A percentile compares a stretch with the other conserved stretches of the same genome.
These are phyloP conservation scores for Notarius quadriscutis DNA, from an alignment of 2,113 vertebrate species.

Conservation along the genomic window DNA sequence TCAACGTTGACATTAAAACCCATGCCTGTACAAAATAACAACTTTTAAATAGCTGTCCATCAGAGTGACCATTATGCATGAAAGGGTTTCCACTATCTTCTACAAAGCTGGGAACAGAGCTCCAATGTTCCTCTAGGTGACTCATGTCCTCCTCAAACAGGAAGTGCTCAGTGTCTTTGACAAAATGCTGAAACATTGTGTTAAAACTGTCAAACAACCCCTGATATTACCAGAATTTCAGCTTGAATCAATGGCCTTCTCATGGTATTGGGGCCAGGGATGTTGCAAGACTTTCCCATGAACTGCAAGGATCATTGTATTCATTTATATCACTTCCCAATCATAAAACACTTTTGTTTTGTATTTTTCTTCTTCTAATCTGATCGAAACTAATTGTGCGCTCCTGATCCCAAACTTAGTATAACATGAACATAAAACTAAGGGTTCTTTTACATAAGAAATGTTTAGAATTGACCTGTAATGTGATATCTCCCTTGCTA, in stretches of 20 bases:
- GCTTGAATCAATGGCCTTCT: conserved; percentile 26
- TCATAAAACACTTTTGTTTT: not conserved
- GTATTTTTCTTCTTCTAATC: not conserved
- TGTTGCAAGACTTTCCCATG: not conserved
- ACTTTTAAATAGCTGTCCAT: not conserved
- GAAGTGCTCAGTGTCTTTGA: not conserved
- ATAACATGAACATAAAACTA: not conserved
- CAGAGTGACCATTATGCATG: not conserved
- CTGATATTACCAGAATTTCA: conserved; percentile 31
- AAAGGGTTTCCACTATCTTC: not conserved
- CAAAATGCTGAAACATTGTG: not conserved
- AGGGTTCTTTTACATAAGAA: not conserved
- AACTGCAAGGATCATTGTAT: conserved; percentile 24
- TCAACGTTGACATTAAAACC: not conserved
- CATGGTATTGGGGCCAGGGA: not conserved
- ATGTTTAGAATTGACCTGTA: not conserved
- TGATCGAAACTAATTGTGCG: too few species aligned
- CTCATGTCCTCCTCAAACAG: not conserved
- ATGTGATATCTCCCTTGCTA: not conserved
- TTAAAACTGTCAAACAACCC: not conserved
- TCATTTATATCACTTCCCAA: not conserved
- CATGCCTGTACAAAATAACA: not conserved
- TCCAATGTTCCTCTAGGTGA: not conserved
- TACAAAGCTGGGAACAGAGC: not conserved
- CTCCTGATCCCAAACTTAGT: not conserved